Conservation (phyloP, 2,888 invertebrate genomes). For the Chloroclysta siterata region DNA sequence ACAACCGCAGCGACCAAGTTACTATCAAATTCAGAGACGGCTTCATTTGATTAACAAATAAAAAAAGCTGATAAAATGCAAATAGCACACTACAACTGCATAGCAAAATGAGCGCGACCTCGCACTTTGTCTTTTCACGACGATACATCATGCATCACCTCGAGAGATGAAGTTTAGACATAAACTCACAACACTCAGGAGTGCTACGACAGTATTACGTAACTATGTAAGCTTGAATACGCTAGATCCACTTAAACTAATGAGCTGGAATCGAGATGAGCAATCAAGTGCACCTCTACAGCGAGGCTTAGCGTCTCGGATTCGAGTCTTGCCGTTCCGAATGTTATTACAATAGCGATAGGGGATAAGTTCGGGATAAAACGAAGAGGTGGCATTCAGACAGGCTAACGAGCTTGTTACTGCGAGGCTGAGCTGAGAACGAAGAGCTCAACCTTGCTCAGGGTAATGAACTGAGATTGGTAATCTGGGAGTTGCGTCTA, state of each 20-base stretch:
- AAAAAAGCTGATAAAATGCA: constrained; percentile 10
- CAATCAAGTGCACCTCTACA: constrained; percentile 46
- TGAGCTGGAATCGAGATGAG: constrained; percentile 49
- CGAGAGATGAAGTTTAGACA: constrained; percentile 26
- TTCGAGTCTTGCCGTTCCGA: constrained; percentile 31
- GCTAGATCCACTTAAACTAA: constrained; percentile 44
- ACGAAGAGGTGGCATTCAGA: constrained; percentile 43
- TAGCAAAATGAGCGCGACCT: constrained; percentile 15
- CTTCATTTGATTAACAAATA: constrained; percentile 5
- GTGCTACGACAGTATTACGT: constrained; percentile 23
- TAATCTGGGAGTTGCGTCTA: constrained; percentile 37
- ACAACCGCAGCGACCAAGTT: neutral
- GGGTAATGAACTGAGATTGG: constrained; percentile 55
- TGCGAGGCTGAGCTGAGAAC: constrained; percentile 42
- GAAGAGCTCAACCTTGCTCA: constrained; percentile 42
- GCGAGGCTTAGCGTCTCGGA: constrained; percentile 34
- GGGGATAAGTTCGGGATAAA: constrained; percentile 45
- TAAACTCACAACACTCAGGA: constrained; percentile 27
- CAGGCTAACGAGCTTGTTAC: constrained; percentile 59
- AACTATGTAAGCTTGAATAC: constrained; percentile 30
- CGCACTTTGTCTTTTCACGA: constrained; percentile 16
- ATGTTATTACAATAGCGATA: constrained; percentile 51
- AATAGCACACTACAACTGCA: constrained; percentile 18
- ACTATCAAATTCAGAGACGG: neutral
- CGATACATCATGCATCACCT: constrained; percentile 21